phyloP scores from a whole-genome alignment of 2,888 invertebrate species.

The Mechanitis messenoides region DNA sequence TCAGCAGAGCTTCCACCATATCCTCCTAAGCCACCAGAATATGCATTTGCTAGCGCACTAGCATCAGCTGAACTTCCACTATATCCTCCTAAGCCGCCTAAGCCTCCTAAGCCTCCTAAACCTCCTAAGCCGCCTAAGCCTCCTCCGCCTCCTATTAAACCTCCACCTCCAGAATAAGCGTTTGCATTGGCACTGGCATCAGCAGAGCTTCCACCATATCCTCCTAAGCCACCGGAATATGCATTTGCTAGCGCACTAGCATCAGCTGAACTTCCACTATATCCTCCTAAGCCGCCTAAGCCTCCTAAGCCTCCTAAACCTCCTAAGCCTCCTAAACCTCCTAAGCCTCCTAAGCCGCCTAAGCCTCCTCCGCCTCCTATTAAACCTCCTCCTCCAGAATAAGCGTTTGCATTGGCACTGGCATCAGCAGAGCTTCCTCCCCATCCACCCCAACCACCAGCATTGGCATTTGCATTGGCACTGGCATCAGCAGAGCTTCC shows the following conservation, averaged over 20 bases:
- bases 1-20: conserved; percentile 16
- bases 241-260: conserved; percentile 25
- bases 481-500: conserved; percentile 23
- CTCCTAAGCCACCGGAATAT: conserved; percentile 13
- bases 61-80: neutral
- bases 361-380: conserved; percentile 22
- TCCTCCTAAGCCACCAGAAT: conserved; percentile 13
- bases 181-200: conserved; percentile 26
- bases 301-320: conserved; percentile 16
- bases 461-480: conserved; percentile 21
- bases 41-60: conserved; percentile 15
- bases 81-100: conserved; percentile 8
- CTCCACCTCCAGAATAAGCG: conserved; percentile 24
- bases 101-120: conserved; percentile 13
- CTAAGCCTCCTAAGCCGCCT: conserved; percentile 18
- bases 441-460: conserved; percentile 14
- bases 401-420: conserved; percentile 25
- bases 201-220: conserved; percentile 19
- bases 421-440: conserved; percentile 23
- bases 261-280: conserved; percentile 21
- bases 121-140: conserved; percentile 18
- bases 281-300: conserved; percentile 11
- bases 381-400: conserved; percentile 18
- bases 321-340: conserved; percentile 15
- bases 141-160: conserved; percentile 17